Conservation (phyloP, 2,113 vertebrate species). For the Callipepla squamata region DNA sequence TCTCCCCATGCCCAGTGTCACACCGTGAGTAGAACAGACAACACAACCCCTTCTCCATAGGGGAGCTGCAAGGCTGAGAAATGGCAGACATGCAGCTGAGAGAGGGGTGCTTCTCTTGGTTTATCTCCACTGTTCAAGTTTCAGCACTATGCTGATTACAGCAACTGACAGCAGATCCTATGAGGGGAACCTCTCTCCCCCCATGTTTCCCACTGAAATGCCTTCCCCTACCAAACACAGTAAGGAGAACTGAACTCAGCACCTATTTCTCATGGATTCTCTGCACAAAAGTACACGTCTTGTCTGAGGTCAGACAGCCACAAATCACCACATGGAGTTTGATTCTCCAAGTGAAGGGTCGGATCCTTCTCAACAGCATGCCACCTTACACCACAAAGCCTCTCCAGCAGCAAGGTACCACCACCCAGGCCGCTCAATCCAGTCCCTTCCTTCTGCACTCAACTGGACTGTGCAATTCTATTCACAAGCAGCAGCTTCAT, state of each 20-base stretch:
- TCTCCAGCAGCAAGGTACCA: not conserved
- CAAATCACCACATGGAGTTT: not conserved
- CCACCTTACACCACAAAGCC: not conserved
- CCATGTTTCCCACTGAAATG: not conserved
- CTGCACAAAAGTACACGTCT: rapidly evolving
- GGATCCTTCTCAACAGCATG: not conserved
- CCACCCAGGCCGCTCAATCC: not conserved
- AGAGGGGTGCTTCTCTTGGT: not conserved
- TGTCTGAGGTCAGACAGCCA: not conserved
- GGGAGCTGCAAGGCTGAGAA: not conserved
- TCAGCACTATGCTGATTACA: not conserved
- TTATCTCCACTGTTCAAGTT: not conserved
- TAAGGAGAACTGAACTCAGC: not conserved
- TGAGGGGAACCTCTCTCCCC: not conserved
- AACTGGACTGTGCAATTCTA: not conserved
- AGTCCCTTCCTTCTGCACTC: not conserved
- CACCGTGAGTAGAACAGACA: not conserved
- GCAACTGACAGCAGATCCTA: not conserved
- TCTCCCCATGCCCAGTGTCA: not conserved
- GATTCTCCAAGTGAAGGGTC: not conserved
- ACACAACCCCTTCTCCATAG: not conserved
- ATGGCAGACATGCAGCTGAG: not conserved
- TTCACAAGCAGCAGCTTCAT: not conserved
- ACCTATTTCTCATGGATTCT: not conserved
- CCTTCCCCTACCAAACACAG: not conserved